These are phyloP conservation scores for Suricata suricatta DNA, from an alignment of 2,113 vertebrate species.

Conservation along the genomic window DNA sequence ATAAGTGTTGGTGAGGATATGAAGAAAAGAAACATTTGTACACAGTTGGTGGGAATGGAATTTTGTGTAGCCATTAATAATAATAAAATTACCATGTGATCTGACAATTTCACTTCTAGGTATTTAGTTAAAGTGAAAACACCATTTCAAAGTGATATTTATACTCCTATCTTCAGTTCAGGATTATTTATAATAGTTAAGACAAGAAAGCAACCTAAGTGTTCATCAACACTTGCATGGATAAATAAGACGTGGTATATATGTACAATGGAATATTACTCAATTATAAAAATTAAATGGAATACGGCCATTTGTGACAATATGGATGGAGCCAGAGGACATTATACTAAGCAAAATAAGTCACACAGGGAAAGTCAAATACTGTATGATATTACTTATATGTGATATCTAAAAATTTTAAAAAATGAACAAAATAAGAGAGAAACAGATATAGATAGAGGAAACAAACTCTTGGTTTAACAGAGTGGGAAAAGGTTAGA, in stretches of 20 bases:
- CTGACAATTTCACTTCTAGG: background rate
- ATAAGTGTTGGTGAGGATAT: background rate
- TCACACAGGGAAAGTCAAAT: background rate
- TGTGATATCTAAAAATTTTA: background rate
- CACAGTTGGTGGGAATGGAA: background rate
- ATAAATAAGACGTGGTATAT: background rate
- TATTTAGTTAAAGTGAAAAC: background rate
- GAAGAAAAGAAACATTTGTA: background rate
- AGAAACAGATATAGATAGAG: background rate
- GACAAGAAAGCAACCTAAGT: background rate
- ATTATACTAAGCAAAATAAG: background rate
- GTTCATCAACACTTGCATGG: background rate
- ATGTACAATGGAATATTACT: background rate
- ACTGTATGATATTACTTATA: background rate
- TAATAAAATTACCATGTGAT: background rate
- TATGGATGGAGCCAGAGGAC: background rate
- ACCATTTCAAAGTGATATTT: background rate
- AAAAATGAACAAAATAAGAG: background rate
- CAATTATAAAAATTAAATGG: background rate
- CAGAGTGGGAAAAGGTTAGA: background rate
- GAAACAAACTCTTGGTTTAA: background rate
- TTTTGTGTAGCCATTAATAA: background rate
- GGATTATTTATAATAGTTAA: background rate
- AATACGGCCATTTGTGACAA: background rate
- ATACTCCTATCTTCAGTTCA: background rate